A percentile compares a stretch with the other conserved stretches of the same genome.
phyloP scores from a whole-genome alignment of 2,888 invertebrate species.

The Seira musarum region DNA sequence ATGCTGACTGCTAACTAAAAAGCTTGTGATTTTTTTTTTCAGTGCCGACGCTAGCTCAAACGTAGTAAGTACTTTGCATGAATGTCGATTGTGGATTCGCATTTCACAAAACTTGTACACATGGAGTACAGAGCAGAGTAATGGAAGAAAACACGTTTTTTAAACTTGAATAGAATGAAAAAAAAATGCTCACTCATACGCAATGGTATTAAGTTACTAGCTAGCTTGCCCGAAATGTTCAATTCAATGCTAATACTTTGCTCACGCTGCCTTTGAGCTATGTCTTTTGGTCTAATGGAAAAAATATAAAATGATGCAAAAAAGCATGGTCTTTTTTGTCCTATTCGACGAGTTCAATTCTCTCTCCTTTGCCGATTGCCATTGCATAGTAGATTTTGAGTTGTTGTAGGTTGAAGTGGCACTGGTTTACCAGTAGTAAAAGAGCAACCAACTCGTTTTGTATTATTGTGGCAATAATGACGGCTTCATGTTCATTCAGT shows the following conservation, averaged over 20 bases:
- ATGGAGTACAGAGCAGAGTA: neutral
- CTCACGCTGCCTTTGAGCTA: neutral
- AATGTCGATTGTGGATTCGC: neutral
- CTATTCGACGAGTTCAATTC: constrained; percentile 44
- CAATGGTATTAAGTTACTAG: constrained; percentile 28
- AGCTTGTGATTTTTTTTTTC: neutral
- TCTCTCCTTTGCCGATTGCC: constrained; percentile 28
- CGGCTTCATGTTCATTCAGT: neutral
- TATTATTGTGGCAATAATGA: constrained; percentile 31
- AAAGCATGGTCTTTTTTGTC: neutral
- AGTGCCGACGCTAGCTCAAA: neutral
- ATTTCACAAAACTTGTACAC: neutral
- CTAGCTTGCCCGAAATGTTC: neutral
- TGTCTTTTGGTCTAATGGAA: neutral
- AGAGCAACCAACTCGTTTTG: constrained; percentile 59
- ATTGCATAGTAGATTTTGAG: neutral
- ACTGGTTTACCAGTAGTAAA: constrained; percentile 57
- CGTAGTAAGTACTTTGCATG: neutral
- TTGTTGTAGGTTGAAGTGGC: constrained; percentile 56
- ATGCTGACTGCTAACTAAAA: too few relatives aligned
- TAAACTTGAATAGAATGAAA: neutral
- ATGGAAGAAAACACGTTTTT: neutral
- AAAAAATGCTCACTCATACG: constrained; percentile 23
- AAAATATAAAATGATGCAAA: neutral
- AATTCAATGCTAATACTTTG: neutral